Base-by-base conservation (phyloP, 1,140 invertebrate genomes). In the Ganaspis sp. region DNA sequence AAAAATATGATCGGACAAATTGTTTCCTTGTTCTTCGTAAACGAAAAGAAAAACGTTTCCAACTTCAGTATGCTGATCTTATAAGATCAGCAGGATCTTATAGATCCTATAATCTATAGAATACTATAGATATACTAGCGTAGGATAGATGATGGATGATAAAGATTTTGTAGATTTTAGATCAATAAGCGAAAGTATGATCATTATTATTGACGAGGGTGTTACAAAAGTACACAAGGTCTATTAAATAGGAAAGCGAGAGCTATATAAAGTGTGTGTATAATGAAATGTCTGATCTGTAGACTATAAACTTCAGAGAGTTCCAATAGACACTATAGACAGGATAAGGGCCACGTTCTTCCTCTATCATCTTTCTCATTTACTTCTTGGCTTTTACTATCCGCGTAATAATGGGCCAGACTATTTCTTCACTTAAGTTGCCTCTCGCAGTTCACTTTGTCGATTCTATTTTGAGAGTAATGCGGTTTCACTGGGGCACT, bases 401-500 rank as follows among this genome's bases (percentile, higher is more conserved):
- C 1, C 17, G n/a, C 29, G 26, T n/a, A 64, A 26, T n/a, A 64
- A 26, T 29, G 26, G 58, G 15, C 23, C 45, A 49, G 45, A 29
- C 58, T 29, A 26, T 34, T 64, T 64, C 58, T 64, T 34, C 58
- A 64, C 23, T 64, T 64, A n/a, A 64, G 15, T 64, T 64, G 12
- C 58, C 12, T 29, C 12, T 64, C 23, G 42, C 49, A 21, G 26
- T 23, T 75, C 69, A 19, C 29, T 38, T 29, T 78, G 69, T 37
- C 40, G 40, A 37, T 78, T 76, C 77, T 81, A 81, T 81, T 81
- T 81, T 11, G 78, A 73, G 78, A 71, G 11, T 69, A 23, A 19
- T 37, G 70, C 40, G 19, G 69, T 73, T 79, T 82, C 80, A 82
- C 74, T 82, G 72, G 79, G 76, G 45, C 81, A 83, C 72, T 78